Base-by-base conservation (phyloP, 2,888 invertebrate species). In the Drosophila siamana region DNA sequence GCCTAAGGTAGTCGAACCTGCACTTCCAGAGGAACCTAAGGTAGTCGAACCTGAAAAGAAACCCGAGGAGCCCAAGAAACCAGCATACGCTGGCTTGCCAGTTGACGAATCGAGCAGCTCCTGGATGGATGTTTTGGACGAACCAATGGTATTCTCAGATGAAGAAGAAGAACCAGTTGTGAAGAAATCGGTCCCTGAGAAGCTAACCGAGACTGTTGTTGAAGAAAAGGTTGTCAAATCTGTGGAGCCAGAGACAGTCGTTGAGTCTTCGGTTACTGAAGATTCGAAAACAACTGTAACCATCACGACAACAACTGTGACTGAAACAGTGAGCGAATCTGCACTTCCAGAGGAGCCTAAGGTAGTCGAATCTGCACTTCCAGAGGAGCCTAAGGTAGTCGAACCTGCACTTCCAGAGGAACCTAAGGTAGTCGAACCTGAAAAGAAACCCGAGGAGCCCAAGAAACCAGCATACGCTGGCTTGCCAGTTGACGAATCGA, bases 91-190 rank as follows among this genome's bases (percentile, higher is more conserved):
- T 0, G 60, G 60, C 0, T 1, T 61, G 38, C 60, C 60, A 11
- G 60, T 61, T 0, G 60, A 61, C 38, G 55, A 61, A 9, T 46
- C 60, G 0, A 61, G 55, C 15, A 55, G 55, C 62, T 63, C 88
- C 1, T 92, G 91, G 88, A 86, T 92, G 82, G 69, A 86, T 50
- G 83, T 89, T 13, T 47, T 90, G 28, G 92, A 92, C 19, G 52
- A 54, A 4, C 52, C 52, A 7, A 54, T 54, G 52, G 41, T 41
- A 19, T 54, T 92, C 47, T 89, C 91, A 1, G 90, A 90, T 50
- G 90, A 91, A 22, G 90, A 90, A 57, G 76, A 69, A n/a, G 40
- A 64, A 50, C 41, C 60, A 24, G 36, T 36, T 28, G 38, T 15
- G n/a, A 41, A 41, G 19, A 47, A 47, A 40, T 15, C 15, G 0